Conservation (phyloP, 2,113 vertebrate species). For the Calypte anna region DNA sequence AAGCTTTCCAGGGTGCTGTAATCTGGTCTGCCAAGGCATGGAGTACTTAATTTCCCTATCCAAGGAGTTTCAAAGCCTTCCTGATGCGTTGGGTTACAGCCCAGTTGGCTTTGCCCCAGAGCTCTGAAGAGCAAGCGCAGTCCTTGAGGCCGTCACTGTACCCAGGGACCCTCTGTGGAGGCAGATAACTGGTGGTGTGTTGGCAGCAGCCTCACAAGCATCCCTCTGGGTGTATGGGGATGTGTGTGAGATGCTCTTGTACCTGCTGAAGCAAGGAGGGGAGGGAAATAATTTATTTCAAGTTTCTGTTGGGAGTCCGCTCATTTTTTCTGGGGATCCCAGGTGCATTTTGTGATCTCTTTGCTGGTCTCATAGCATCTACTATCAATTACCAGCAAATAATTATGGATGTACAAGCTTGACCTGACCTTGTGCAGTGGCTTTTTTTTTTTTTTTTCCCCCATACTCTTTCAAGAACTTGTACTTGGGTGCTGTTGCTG, state of each 20-base stretch:
- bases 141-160: neutral
- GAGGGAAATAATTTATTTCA: neutral
- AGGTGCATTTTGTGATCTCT: neutral
- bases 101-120: neutral
- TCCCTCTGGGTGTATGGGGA: neutral
- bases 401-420: neutral
- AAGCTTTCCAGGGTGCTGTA: slow-evolving; percentile 19
- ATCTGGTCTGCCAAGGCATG: neutral
- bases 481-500: neutral
- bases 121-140: accelerated
- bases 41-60: slow-evolving; percentile 4
- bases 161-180: neutral
- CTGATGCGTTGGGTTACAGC: neutral
- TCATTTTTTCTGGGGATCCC: neutral
- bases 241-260: neutral
- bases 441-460: neutral
- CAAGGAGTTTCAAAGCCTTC: slow-evolving; percentile 38
- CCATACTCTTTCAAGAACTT: neutral
- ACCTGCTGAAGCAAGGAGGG: neutral
- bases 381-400: neutral
- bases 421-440: neutral
- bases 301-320: neutral
- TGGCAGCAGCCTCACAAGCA: neutral
- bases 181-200: neutral
- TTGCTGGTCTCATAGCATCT: neutral